Evolutionary conservation across 2,888 invertebrate genomes (phyloP).

Genomic region (Mamestra brassicae): DNA sequence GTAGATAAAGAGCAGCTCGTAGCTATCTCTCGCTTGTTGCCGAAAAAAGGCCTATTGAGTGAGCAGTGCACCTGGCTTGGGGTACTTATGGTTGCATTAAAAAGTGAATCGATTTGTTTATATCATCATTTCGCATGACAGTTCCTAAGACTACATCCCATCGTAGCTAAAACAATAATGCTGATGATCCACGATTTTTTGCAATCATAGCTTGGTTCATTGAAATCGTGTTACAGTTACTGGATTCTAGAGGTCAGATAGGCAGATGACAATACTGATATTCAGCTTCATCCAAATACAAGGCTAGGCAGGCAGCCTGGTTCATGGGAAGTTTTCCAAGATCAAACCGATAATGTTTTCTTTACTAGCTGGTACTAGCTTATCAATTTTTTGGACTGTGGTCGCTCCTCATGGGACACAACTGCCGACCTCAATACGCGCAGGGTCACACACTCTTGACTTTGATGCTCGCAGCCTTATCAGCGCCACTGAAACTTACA

Average conservation of each 20-base stretch:
- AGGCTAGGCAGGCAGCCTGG: background rate
- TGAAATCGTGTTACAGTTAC: background rate
- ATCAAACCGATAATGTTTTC: background rate
- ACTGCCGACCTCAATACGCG: conserved; percentile 14
- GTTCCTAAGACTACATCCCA: background rate
- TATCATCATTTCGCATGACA: background rate
- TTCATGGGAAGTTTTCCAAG: background rate
- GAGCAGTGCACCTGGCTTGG: background rate
- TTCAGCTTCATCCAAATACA: too few species aligned
- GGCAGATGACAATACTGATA: too few species aligned
- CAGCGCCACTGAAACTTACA: conserved; percentile 35
- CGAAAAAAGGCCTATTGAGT: conserved; percentile 3
- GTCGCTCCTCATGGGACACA: background rate
- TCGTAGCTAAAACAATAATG: background rate
- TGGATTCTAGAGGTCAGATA: too few species aligned
- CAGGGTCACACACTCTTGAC: conserved; percentile 39
- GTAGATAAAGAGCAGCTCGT: background rate
- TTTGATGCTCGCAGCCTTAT: conserved; percentile 40
- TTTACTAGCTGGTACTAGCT: background rate
- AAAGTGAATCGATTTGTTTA: background rate
- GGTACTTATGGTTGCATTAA: background rate
- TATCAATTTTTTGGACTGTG: conserved; percentile 3
- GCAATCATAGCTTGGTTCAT: background rate
- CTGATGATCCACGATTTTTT: background rate
- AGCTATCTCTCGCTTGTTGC: background rate